Evolutionary conservation across 2,888 invertebrate genomes (phyloP).

Genomic region (Acronicta aceris): DNA sequence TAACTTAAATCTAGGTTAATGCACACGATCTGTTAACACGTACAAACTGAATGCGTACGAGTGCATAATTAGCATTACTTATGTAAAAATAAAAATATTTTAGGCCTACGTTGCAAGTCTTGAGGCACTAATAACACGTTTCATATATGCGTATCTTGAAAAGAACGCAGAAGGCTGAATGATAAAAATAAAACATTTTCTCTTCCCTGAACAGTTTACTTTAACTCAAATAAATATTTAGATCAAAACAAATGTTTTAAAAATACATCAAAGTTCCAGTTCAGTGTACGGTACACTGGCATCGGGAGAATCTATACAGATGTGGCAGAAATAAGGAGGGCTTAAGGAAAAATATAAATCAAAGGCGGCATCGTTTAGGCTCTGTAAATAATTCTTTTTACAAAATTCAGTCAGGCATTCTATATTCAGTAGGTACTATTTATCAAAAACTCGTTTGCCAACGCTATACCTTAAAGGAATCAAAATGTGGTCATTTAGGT

Average conservation of each 20-base stretch:
- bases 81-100: slow-evolving; percentile 13
- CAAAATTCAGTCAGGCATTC: slow-evolving; percentile 2
- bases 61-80: slow-evolving; percentile 34
- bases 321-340: slow-evolving; percentile 8
- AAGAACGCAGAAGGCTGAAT: slow-evolving; percentile 14
- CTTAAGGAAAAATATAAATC: slow-evolving; percentile 10
- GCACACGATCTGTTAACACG: slow-evolving; percentile 51
- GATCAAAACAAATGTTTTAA: slow-evolving; percentile 48
- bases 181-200: slow-evolving; percentile 41
- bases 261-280: slow-evolving; percentile 53
- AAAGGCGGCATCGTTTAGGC: slow-evolving; percentile 26
- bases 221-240: slow-evolving; percentile 46
- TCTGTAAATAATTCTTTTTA: slow-evolving; percentile 8
- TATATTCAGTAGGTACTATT: slow-evolving; percentile 16
- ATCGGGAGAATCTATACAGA: slow-evolving; percentile 13
- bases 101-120: slow-evolving; percentile 12
- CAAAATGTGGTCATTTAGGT: slow-evolving; percentile 27
- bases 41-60: slow-evolving; percentile 21
- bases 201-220: slow-evolving; percentile 41
- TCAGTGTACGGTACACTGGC: slow-evolving; percentile 16
- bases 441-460: slow-evolving; percentile 35
- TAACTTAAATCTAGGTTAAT: slow-evolving; percentile 67
- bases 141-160: slow-evolving; percentile 19
- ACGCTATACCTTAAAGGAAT: slow-evolving; percentile 25
- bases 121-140: slow-evolving; percentile 17